Percentiles rank a stretch among this genome's conserved stretches.
Evolutionary conservation across 2,888 invertebrate species (phyloP).

Genomic region (Chirona hameri): DNA sequence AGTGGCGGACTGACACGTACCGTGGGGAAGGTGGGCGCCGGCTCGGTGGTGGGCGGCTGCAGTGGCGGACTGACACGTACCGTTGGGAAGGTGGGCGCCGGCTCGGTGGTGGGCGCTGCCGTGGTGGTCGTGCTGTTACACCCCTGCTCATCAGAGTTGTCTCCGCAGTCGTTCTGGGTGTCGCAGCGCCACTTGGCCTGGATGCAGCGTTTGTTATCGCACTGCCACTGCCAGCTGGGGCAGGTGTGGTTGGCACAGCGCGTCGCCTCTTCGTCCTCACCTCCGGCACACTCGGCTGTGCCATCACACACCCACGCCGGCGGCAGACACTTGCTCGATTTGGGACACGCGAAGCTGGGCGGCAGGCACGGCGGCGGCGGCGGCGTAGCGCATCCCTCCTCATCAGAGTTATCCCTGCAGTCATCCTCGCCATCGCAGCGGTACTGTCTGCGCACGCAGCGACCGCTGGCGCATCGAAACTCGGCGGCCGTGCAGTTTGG

Average conservation of each 20-base stretch:
- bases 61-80: too few species aligned
- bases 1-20: too few species aligned
- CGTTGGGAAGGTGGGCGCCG: conserved; percentile 4
- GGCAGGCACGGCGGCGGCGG: conserved; percentile 31
- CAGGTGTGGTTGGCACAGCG: conserved; percentile 56
- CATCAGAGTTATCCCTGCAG: conserved; percentile 69
- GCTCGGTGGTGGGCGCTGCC: conserved; percentile 34
- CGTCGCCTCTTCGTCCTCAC: conserved; percentile 60
- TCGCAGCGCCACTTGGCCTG: conserved; percentile 64
- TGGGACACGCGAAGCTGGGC: conserved; percentile 58
- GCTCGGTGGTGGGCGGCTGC: too few species aligned
- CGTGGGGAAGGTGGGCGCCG: too few species aligned
- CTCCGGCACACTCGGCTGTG: conserved; percentile 50
- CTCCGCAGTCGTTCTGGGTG: conserved; percentile 71
- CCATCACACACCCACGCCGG: conserved; percentile 69
- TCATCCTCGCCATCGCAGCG: conserved; percentile 72
- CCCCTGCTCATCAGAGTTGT: conserved; percentile 52
- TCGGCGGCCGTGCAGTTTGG: background rate
- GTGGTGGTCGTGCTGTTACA: conserved; percentile 45
- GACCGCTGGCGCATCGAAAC: conserved; percentile 61
- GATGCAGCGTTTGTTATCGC: conserved; percentile 41
- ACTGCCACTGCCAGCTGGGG: conserved; percentile 40
- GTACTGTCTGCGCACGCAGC: conserved; percentile 61
- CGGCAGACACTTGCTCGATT: conserved; percentile 41
- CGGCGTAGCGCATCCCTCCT: conserved; percentile 55